These are phyloP conservation scores for Chrysocyon brachyurus DNA, from an alignment of 2,797 vertebrate species.

Conservation along the genomic window DNA sequence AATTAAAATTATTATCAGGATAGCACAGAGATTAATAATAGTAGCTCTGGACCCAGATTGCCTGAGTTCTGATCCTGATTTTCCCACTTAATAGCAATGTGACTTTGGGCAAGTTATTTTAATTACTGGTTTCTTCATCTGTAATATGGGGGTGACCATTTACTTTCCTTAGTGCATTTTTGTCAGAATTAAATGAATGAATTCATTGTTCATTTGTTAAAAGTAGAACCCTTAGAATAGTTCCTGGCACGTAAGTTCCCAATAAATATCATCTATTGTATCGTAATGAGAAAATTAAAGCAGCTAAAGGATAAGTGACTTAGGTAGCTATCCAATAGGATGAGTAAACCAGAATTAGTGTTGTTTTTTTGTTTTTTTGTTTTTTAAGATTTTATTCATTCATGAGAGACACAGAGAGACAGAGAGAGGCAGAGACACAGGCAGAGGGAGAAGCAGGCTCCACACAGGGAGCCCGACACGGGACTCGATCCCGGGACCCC, in stretches of 20 bases:
- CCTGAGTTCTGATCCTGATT: neutral
- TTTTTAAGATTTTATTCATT: too few species aligned
- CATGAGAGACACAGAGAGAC: too few species aligned
- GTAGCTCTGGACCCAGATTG: neutral
- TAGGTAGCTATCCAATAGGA: neutral
- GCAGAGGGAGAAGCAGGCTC: too few species aligned
- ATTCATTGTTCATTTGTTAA: neutral
- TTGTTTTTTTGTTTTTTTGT: neutral
- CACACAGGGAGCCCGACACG: too few species aligned
- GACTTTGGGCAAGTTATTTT: neutral
- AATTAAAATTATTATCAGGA: neutral
- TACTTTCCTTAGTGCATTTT: neutral
- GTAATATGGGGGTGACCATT: neutral
- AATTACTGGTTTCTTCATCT: neutral
- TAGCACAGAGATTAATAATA: neutral
- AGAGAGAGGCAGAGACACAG: too few species aligned
- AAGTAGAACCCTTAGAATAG: neutral
- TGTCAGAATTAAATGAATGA: constrained; percentile 28
- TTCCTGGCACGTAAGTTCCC: neutral
- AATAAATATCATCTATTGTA: neutral
- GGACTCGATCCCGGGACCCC: too few species aligned
- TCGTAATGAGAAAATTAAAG: constrained; percentile 8
- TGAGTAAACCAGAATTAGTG: neutral
- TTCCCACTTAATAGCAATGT: neutral
- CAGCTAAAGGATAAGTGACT: neutral